Percentiles rank a stretch among this genome's conserved stretches.
Evolutionary conservation across 2,797 vertebrate species (phyloP).

Genomic region (Xiphophorus birchmanni): DNA sequence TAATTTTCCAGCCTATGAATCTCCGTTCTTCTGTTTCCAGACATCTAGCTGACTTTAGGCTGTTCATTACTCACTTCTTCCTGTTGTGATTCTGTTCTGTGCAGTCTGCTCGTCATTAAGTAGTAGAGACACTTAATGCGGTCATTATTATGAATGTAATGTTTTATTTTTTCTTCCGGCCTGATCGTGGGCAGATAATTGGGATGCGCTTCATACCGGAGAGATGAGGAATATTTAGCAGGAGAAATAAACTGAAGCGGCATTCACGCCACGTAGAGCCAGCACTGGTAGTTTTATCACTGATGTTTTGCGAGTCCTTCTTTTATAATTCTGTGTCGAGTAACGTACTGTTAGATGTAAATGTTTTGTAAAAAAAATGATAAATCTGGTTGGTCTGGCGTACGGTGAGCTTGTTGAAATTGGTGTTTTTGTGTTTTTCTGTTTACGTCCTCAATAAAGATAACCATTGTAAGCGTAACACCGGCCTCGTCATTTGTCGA

Average conservation of each 20-base stretch:
- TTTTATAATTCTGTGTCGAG: slow-evolving; percentile 50
- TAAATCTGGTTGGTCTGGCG: slow-evolving; percentile 30
- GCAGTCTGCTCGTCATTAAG: slow-evolving; percentile 38
- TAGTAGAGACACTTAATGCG: slow-evolving; percentile 32
- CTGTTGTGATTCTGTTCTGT: slow-evolving; percentile 51
- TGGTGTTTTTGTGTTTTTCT: slow-evolving; percentile 60
- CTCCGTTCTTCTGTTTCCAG: slow-evolving; percentile 16
- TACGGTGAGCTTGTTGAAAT: slow-evolving; percentile 39
- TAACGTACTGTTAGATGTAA: slow-evolving; percentile 50
- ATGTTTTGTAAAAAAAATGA: slow-evolving; percentile 49
- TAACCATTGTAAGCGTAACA: slow-evolving; percentile 54
- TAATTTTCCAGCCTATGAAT: slow-evolving; percentile 3
- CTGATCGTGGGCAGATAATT: slow-evolving; percentile 13
- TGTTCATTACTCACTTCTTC: slow-evolving; percentile 40
- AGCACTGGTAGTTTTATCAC: slow-evolving; percentile 38
- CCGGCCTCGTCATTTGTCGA: not conserved
- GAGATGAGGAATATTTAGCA: slow-evolving; percentile 29
- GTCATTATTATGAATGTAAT: slow-evolving; percentile 54
- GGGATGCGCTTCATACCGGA: slow-evolving; percentile 12
- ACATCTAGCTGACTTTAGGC: slow-evolving; percentile 28
- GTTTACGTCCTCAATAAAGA: slow-evolving; percentile 72
- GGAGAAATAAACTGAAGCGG: slow-evolving; percentile 22
- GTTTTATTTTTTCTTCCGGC: slow-evolving; percentile 21
- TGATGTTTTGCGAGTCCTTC: slow-evolving; percentile 38
- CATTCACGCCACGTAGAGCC: slow-evolving; percentile 17